A percentile compares a stretch with the other conserved stretches of the same genome.
Conservation (phyloP, 2,888 invertebrate genomes). For the Unio delphinus region DNA sequence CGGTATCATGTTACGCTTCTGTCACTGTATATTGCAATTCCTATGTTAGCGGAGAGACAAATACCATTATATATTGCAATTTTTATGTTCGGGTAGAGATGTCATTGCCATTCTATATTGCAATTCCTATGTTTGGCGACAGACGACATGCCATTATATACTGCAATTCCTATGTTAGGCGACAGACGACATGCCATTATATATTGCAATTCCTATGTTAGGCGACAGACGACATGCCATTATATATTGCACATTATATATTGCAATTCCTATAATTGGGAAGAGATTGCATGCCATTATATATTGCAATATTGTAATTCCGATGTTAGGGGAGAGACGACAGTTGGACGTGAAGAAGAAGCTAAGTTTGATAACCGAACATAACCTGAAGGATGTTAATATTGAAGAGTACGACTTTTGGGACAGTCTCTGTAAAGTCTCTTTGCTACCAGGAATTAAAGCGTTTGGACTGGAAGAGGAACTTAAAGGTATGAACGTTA, state of each 20-base stretch:
- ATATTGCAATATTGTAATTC: not conserved
- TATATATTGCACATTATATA: too few relatives aligned
- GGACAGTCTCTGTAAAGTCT: conserved; percentile 37
- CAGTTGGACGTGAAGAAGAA: conserved; percentile 38
- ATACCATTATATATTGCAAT: too few relatives aligned
- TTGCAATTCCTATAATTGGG: conserved; percentile 16
- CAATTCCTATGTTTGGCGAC: too few relatives aligned
- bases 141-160: too few relatives aligned
- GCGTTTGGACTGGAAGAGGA: conserved; percentile 60
- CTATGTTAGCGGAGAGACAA: too few relatives aligned
- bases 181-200: too few relatives aligned
- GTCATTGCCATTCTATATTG: too few relatives aligned
- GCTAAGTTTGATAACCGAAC: conserved; percentile 32
- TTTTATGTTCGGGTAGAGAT: too few relatives aligned
- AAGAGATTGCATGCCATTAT: conserved; percentile 17
- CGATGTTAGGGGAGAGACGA: conserved; percentile 33
- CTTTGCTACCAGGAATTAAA: conserved; percentile 56
- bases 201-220: too few relatives aligned
- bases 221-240: too few relatives aligned
- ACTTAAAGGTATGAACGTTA: conserved; percentile 47
- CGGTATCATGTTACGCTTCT: too few relatives aligned
- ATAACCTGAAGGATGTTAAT: conserved; percentile 37
- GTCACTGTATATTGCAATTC: too few relatives aligned
- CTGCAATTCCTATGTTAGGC: not conserved
- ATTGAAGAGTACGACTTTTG: conserved; percentile 56